Conservation (phyloP, 2,888 invertebrate genomes). For the Xanthia icteritia region DNA sequence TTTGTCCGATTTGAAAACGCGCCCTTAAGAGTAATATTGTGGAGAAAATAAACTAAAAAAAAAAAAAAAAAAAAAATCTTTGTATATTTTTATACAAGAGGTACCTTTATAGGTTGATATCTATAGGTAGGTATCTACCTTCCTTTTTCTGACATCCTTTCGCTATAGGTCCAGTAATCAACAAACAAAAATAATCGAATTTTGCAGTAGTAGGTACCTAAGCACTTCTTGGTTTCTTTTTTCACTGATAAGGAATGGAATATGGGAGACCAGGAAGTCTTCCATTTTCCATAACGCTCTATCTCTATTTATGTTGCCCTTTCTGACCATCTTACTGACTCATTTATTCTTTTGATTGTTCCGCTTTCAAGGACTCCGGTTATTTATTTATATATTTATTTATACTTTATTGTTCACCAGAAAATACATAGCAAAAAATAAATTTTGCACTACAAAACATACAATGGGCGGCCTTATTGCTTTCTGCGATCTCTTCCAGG, state of each 20-base stretch:
- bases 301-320: too few relatives aligned
- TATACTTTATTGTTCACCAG: too few relatives aligned
- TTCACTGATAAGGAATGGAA: neutral
- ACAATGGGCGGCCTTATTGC: too few relatives aligned
- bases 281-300: neutral
- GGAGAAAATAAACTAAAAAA: too few relatives aligned
- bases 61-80: too few relatives aligned
- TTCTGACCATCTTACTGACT: neutral
- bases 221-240: neutral
- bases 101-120: neutral
- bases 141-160: neutral
- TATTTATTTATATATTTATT: neutral
- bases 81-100: conserved; percentile 33
- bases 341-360: neutral
- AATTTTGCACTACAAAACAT: too few relatives aligned
- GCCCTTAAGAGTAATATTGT: too few relatives aligned
- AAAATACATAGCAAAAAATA: too few relatives aligned
- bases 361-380: neutral
- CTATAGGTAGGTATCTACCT: neutral
- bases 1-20: too few relatives aligned
- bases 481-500: too few relatives aligned
- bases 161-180: neutral
- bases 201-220: too few relatives aligned
- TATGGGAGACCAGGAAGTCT: too few relatives aligned
- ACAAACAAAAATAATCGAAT: neutral